Base-by-base conservation (phyloP, 2,888 invertebrate species). In the Spodoptera picta region DNA sequence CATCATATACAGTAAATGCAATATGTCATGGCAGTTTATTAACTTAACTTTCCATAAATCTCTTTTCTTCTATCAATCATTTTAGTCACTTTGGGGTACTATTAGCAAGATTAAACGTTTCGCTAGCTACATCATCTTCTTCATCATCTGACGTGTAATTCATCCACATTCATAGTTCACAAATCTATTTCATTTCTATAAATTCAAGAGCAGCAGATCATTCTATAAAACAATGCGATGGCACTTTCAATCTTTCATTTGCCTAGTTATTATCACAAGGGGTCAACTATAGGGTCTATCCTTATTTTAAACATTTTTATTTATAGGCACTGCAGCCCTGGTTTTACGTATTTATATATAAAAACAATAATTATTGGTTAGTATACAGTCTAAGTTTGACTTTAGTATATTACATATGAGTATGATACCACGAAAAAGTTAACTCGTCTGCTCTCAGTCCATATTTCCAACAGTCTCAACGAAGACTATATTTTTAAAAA, bases 211-310 rank as follows among this genome's bases (percentile, higher is more conserved):
- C 66, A 74, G 69, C 60, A 61, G 65, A 73, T 69, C 65, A 75
- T 76, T 70, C 59, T 75, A 77, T 73, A 68, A 74, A 60, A 74
- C 75, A 75, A 81, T 77, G 82, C 83, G 85, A 91, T 90, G 90
- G 91, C 92, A 92, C 91, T 90, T 83, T 82, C 77, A 85, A 86
- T 85, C 83, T 88, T 87, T 84, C 81, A 85, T 84, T 85, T 85
- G 80, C 85, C 74, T 84, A 86, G 75, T 82, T 92, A 93, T 92
- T n/a, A n/a, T n/a, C 92, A 93, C 92, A 92, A 87, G 79, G 82
- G 82, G 80, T 77, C 72, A 71, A 65, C 76, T 80, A 74, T 73
- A 71, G 69, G 67, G 53, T 52, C 73, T 79, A 79, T 75, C 3
- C 80, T 73, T 78, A 77, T 46, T 65, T 19, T 70, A 62, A 59